phyloP scores from a whole-genome alignment of 2,113 vertebrate genomes.

The Labeo rohita region DNA sequence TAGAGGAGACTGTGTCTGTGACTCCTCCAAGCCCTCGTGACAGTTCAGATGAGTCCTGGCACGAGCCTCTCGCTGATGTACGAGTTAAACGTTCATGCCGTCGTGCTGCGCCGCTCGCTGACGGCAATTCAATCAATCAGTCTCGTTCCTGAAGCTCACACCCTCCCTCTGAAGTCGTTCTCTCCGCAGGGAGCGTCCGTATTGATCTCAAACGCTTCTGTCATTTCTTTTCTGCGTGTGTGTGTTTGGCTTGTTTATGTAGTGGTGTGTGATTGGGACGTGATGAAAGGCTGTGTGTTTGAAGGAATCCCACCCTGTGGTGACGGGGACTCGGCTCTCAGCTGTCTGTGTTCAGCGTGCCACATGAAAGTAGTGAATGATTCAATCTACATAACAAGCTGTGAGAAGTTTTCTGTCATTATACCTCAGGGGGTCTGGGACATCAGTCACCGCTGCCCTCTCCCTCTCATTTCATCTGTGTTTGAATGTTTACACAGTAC shows the following conservation, averaged over 20 bases:
- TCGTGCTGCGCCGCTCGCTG: background rate
- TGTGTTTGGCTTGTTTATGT: slow-evolving; percentile 28
- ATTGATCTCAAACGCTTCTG: slow-evolving; percentile 33
- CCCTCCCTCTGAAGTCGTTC: background rate
- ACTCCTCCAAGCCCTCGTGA: slow-evolving; percentile 36
- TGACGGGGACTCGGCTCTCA: slow-evolving; percentile 10
- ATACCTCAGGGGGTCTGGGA: slow-evolving; percentile 26
- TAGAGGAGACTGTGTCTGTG: background rate
- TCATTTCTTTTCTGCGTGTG: background rate
- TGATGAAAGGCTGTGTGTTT: slow-evolving; percentile 42
- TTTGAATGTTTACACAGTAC: slow-evolving; percentile 10
- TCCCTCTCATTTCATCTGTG: slow-evolving; percentile 8
- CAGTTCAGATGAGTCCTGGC: slow-evolving; percentile 31
- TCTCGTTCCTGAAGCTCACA: background rate
- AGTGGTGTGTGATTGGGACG: slow-evolving; percentile 11
- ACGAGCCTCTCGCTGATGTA: slow-evolving; percentile 12
- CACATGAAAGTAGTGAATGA: slow-evolving; percentile 32
- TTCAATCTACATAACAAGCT: slow-evolving; percentile 46
- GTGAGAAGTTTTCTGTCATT: slow-evolving; percentile 41
- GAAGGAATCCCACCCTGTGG: slow-evolving; percentile 42
- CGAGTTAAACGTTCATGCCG: slow-evolving; percentile 32
- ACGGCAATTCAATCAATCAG: slow-evolving; percentile 35
- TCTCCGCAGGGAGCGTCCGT: background rate
- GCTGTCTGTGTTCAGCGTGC: slow-evolving; percentile 23
- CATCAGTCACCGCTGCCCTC: slow-evolving; percentile 33